Evolutionary conservation across 2,797 vertebrate genomes (phyloP), one percentile per base, ranked within the genome.

Genomic region (Enteromius mattozi): DNA sequence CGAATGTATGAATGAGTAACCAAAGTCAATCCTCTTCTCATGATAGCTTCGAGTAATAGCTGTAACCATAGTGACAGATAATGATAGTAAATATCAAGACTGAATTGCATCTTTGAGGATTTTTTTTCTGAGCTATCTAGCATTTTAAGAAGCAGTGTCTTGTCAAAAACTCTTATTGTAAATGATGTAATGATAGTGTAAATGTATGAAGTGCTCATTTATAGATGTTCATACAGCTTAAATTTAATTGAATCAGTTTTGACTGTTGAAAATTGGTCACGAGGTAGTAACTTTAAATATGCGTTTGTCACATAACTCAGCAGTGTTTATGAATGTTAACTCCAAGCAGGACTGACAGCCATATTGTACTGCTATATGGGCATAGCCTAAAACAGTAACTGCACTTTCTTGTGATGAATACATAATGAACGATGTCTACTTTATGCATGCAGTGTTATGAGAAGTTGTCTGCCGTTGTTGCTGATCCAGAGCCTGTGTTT

Each of bases 31-130:
- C n/a, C 37, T 47, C 40, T 8, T 61, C 77, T 78, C 24, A 12
- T 16, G 0, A 42, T 51, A n/a, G 61, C 77, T 42, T 79, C 3
- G 6, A 35, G 61, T 66, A 79, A 79, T 65, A 42, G 77, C 17
- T 59, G 75, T 61, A 59, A 24, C 35, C 40, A 21, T 78, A 47
- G 77, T 4, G 24, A 79, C 61, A 33, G 27, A 61, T 49, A 78
- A 79, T 68, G 27, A 49, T 51, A 51, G 42, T 35, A 79, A 79
- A 79, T 68, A 49, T 79, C 78, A 79, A 65, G 65, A 68, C 30
- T 37, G 61, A 79, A 79, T 79, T 21, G 59, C 24, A 21, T 30
- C 77, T 47, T 21, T 35, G 13, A 35, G 71, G 9, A 5, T 19
- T 30, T 24, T 40, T 9, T 51, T 13, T 27, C 30, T 77, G 16